phyloP scores from a whole-genome alignment of 2,888 invertebrate genomes.

The Amaurobius ferox region DNA sequence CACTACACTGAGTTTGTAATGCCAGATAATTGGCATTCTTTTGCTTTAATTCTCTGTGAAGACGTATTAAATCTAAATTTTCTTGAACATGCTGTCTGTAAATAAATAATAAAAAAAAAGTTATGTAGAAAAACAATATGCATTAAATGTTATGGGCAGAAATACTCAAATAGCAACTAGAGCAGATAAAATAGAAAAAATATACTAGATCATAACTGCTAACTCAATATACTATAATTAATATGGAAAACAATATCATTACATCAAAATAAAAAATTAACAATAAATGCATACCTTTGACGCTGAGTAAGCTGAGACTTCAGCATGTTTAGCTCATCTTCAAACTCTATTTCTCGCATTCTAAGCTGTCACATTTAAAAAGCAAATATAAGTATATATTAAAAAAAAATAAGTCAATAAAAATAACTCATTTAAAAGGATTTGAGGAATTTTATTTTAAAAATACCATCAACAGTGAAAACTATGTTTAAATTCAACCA shows the following conservation, averaged over 20 bases:
- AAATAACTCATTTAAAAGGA: neutral
- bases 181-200: neutral
- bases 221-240: too few species aligned
- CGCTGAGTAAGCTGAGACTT: constrained; percentile 78
- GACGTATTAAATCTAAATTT: constrained; percentile 78
- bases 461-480: neutral
- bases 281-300: constrained; percentile 75
- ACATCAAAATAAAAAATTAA: neutral
- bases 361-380: constrained; percentile 75
- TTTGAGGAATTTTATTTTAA: neutral
- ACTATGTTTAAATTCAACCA: neutral
- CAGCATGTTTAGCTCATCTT: constrained; percentile 77
- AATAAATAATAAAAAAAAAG: neutral
- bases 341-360: constrained; percentile 77
- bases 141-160: neutral
- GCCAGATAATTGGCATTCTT: constrained; percentile 77
- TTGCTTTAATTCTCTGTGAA: constrained; percentile 78
- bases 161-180: neutral
- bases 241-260: too few species aligned
- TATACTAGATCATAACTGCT: neutral
- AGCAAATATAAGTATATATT: neutral
- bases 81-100: constrained; percentile 77
- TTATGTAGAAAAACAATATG: neutral
- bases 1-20: constrained; percentile 77
- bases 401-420: neutral